phyloP scores from a whole-genome alignment of 2,113 vertebrate genomes.

The Oceanites oceanicus region DNA sequence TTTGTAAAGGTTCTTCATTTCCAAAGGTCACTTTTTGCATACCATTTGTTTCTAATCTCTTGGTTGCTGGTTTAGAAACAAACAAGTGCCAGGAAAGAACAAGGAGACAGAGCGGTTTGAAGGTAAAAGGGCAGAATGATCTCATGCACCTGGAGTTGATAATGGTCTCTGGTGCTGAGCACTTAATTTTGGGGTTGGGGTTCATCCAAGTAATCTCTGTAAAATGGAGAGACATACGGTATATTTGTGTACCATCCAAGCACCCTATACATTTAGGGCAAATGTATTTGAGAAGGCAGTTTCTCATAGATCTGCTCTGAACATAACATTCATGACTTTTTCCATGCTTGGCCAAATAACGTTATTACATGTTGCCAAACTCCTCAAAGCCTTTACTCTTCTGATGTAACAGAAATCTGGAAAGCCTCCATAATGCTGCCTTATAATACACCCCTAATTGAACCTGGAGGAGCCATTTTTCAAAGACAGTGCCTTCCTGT shows the following conservation, averaged over 20 bases:
- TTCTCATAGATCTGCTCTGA: background rate
- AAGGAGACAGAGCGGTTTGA: background rate
- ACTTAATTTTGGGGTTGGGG: background rate
- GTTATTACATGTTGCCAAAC: background rate
- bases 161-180: background rate
- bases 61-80: slow-evolving; percentile 25
- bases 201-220: background rate
- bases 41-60: slow-evolving; percentile 25
- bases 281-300: background rate
- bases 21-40: slow-evolving; percentile 43
- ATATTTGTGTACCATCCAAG: background rate
- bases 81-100: background rate
- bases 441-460: background rate
- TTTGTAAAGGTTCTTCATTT: background rate
- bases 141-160: background rate
- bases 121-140: slow-evolving; percentile 30
- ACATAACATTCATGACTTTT: background rate
- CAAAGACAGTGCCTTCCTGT: background rate
- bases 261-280: background rate
- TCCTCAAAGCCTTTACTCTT: background rate
- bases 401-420: background rate
- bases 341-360: background rate
- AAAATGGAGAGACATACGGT: background rate
- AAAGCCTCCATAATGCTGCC: background rate
- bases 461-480: background rate